Percentiles rank a stretch among this genome's conserved stretches.
These are phyloP conservation scores for Rhabdornis inornatus DNA, from an alignment of 2,113 vertebrate species.

Conservation along the genomic window DNA sequence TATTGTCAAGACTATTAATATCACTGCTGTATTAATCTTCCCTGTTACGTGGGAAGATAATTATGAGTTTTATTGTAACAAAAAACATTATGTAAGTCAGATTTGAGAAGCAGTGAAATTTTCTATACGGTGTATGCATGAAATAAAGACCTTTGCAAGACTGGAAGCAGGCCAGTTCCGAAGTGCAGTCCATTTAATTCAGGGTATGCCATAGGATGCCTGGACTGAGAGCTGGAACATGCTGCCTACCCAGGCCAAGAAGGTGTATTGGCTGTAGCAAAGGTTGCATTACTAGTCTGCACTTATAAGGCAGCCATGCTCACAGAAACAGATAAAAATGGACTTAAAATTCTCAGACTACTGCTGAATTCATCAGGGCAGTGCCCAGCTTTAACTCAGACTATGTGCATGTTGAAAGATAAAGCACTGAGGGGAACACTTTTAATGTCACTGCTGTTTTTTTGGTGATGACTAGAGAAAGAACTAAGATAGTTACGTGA, in stretches of 20 bases:
- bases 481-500: not conserved
- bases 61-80: not conserved
- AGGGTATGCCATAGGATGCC: not conserved
- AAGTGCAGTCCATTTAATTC: not conserved
- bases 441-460: not conserved
- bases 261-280: not conserved
- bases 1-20: not conserved
- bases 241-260: not conserved
- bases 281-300: not conserved
- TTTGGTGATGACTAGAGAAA: not conserved
- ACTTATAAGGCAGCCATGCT: not conserved
- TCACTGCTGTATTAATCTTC: slow-evolving; percentile 11
- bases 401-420: not conserved
- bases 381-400: not conserved
- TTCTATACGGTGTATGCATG: not conserved
- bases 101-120: not conserved
- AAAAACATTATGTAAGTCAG: slow-evolving; percentile 6
- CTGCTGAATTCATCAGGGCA: not conserved
- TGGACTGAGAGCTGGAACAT: not conserved
- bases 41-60: not conserved
- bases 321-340: not conserved
- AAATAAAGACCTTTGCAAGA: not conserved
- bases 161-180: not conserved
- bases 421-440: not conserved
- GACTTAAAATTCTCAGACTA: not conserved